Conservation (phyloP, 2,888 invertebrate genomes). For the Eugnorisma glareosa region DNA sequence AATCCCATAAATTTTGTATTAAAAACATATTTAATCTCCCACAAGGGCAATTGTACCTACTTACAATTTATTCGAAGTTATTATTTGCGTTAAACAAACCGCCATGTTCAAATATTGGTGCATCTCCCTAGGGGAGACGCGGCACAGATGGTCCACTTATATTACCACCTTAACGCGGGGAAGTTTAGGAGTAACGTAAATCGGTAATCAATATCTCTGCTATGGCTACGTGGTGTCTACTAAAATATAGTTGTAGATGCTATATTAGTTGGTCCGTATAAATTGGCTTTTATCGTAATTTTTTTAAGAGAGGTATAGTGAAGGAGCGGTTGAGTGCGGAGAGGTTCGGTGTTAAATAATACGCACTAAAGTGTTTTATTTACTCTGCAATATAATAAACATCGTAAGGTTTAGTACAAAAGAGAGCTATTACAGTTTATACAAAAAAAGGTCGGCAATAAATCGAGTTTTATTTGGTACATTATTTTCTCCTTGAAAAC, state of each 20-base stretch:
- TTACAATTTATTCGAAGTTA: conserved; percentile 64
- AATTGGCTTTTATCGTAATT: no score
- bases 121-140: conserved; percentile 74
- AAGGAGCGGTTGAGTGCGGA: no score
- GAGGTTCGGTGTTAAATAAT: no score
- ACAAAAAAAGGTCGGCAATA: conserved; percentile 2
- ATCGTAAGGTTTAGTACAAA: not conserved
- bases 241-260: conserved; percentile 6
- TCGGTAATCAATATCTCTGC: conserved; percentile 82
- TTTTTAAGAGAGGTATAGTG: no score
- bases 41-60: conserved; percentile 60
- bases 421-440: not conserved
- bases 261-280: not conserved
- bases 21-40: conserved; percentile 59
- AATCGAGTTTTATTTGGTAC: not conserved
- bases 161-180: conserved; percentile 82
- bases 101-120: conserved; percentile 67
- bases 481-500: not conserved
- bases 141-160: conserved; percentile 86
- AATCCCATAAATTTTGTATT: conserved; percentile 59
- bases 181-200: conserved; percentile 76
- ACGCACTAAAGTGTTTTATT: not conserved
- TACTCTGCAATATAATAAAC: not conserved
- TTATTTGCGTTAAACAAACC: conserved; percentile 67
- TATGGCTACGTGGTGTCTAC: conserved; percentile 27